phyloP scores from a whole-genome alignment of 2,888 invertebrate genomes.

The Caenorhabditis imperialis region DNA sequence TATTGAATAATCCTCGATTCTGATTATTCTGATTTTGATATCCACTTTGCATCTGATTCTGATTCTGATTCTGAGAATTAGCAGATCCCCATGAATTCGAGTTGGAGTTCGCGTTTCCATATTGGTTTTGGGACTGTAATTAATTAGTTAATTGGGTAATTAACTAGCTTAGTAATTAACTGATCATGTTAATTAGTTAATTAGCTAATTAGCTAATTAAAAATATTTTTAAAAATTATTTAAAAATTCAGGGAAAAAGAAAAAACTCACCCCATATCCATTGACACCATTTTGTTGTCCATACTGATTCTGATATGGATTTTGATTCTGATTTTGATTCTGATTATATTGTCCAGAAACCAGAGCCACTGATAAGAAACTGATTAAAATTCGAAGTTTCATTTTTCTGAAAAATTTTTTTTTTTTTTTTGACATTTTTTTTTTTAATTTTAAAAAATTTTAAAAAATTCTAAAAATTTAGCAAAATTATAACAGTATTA shows the following conservation, averaged over 20 bases:
- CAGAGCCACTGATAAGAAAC: not conserved
- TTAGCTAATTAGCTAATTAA: no score
- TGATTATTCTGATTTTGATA: slow-evolving; percentile 31
- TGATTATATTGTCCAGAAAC: slow-evolving; percentile 19
- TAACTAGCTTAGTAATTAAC: no score
- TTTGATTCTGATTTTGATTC: slow-evolving; percentile 37
- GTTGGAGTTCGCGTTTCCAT: slow-evolving; percentile 16
- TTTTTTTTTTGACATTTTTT: no score
- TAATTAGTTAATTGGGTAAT: not conserved
- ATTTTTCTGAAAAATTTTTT: no score
- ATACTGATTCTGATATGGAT: slow-evolving; percentile 36
- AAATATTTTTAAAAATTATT: no score
- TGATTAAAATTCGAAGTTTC: no score
- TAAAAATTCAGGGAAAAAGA: no score
- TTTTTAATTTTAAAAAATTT: no score
- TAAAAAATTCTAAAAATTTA: no score
- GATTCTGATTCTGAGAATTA: slow-evolving; percentile 9
- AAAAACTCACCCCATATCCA: no score
- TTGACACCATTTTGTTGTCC: slow-evolving; percentile 16
- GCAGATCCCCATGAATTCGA: slow-evolving; percentile 22
- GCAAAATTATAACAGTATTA: no score
- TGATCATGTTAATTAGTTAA: no score
- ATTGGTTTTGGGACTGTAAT: slow-evolving; percentile 30
- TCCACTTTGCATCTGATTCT: slow-evolving; percentile 22
- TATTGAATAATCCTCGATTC: slow-evolving; percentile 45